Evolutionary conservation across 2,113 vertebrate genomes (phyloP).

Genomic region (Tylochromis polylepis): DNA sequence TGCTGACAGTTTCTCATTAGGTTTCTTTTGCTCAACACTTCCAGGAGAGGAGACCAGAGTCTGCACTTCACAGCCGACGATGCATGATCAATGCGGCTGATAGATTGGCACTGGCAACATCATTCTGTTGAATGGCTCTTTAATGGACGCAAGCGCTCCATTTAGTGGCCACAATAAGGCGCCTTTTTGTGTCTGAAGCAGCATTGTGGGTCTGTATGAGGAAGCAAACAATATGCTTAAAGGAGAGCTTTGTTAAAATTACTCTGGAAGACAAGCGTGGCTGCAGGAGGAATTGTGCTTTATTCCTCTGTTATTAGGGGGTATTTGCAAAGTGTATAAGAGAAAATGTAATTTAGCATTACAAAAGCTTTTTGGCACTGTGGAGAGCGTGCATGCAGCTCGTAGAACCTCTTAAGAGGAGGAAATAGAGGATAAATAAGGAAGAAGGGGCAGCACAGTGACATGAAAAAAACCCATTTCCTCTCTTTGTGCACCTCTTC

Average conservation of each 20-base stretch:
- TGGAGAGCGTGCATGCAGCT: background rate
- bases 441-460: background rate
- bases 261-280: background rate
- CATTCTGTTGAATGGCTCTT: constrained; percentile 65
- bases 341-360: background rate
- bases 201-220: constrained; percentile 18
- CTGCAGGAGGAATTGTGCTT: background rate
- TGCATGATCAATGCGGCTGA: constrained; percentile 72
- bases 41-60: constrained; percentile 63
- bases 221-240: constrained; percentile 22
- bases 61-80: constrained; percentile 47
- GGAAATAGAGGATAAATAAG: background rate
- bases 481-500: background rate
- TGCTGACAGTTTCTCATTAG: constrained; percentile 77
- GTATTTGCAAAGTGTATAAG: background rate
- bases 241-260: constrained; percentile 3
- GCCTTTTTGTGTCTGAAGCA: constrained; percentile 37
- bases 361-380: background rate
- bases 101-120: constrained; percentile 64
- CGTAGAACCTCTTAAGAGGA: background rate
- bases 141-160: constrained; percentile 60
- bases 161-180: constrained; percentile 61
- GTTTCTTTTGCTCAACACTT: constrained; percentile 72
- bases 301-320: background rate
- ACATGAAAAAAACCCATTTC: background rate